Evolutionary conservation across 2,888 invertebrate genomes (phyloP), one percentile per base, ranked within the genome.

Genomic region (Tiliacea citrago): DNA sequence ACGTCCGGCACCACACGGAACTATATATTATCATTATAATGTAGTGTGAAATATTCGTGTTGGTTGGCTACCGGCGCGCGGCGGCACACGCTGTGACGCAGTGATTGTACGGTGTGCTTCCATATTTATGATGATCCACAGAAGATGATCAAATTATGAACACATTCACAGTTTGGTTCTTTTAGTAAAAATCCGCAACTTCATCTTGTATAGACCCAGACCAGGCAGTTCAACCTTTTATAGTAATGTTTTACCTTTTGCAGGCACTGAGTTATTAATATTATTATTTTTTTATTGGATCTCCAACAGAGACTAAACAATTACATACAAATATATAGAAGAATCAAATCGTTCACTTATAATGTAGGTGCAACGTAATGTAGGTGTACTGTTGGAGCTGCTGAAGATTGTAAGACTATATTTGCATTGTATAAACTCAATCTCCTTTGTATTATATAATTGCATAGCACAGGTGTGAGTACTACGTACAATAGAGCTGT

Each of bases 1-100:
- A n/a, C n/a, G n/a, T n/a, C n/a, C n/a, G n/a, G n/a, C n/a, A n/a
- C n/a, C n/a, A n/a, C n/a, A n/a, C n/a, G n/a, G n/a, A n/a, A n/a
- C n/a, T n/a, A n/a, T n/a, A 29, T 29, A 29, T 29, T 29, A 7
- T 10, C 4, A 9, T 9, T 16, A 24, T 24, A n/a, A 18, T 42
- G 42, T 24, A 61, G 16, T 18, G 29, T 21, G 18, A 45, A 21
- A 47, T 21, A 21, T 29, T 29, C 5, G 21, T 6, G 21, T 21
- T 13, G 47, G 21, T 42, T n/a, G 75, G 21, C 3, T 60, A 53
- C 24, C 8, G 16, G n/a, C 61, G 63, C n/a, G 12, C 60, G 16
- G 16, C 24, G n/a, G 68, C 60, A 42, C 58, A 21, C 53, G 58
- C 70, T 68, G 57, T 67, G 69, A 51, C 62, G 81, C 51, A 72